A percentile compares a stretch with the other conserved stretches of the same genome.
phyloP scores from a whole-genome alignment of 2,888 invertebrate genomes.

The Thymelicus lineola region DNA sequence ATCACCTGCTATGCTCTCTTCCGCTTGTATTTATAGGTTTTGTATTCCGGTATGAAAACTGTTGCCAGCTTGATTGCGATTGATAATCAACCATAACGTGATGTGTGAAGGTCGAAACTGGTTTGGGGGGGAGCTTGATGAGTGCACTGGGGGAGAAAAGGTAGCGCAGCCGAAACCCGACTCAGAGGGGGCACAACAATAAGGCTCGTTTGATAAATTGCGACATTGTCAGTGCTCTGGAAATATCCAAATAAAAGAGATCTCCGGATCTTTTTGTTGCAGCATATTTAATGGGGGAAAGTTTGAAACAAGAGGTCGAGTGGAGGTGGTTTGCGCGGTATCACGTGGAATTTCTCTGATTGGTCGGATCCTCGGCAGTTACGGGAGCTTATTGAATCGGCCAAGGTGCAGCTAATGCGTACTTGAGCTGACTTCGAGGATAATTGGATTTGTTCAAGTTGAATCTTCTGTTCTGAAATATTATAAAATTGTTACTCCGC shows the following conservation, averaged over 20 bases:
- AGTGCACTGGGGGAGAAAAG: slow-evolving; percentile 54
- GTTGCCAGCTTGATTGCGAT: background rate
- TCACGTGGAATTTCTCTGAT: slow-evolving; percentile 52
- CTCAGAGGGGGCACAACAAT: slow-evolving; percentile 72
- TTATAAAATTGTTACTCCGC: slow-evolving; percentile 7
- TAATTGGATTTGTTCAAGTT: slow-evolving; percentile 29
- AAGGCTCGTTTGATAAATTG: slow-evolving; percentile 82
- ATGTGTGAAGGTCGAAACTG: background rate
- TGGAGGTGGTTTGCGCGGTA: slow-evolving; percentile 42
- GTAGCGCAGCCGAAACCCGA: slow-evolving; percentile 47
- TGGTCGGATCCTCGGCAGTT: slow-evolving; percentile 48
- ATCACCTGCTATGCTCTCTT: slow-evolving; percentile 73
- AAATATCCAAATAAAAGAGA: slow-evolving; percentile 54
- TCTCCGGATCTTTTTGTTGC: slow-evolving; percentile 55
- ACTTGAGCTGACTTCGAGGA: slow-evolving; percentile 16
- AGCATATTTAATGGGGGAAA: slow-evolving; percentile 41
- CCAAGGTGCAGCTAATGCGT: slow-evolving; percentile 46
- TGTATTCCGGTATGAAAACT: slow-evolving; percentile 30
- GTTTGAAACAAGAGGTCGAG: slow-evolving; percentile 41
- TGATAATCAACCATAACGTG: background rate
- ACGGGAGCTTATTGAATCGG: slow-evolving; percentile 51
- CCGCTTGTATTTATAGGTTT: slow-evolving; percentile 49
- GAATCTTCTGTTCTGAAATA: slow-evolving; percentile 13
- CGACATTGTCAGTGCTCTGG: slow-evolving; percentile 69
- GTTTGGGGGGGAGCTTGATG: slow-evolving; percentile 1